Conservation (phyloP, 2,888 invertebrate species). For the Ophion costatus region DNA sequence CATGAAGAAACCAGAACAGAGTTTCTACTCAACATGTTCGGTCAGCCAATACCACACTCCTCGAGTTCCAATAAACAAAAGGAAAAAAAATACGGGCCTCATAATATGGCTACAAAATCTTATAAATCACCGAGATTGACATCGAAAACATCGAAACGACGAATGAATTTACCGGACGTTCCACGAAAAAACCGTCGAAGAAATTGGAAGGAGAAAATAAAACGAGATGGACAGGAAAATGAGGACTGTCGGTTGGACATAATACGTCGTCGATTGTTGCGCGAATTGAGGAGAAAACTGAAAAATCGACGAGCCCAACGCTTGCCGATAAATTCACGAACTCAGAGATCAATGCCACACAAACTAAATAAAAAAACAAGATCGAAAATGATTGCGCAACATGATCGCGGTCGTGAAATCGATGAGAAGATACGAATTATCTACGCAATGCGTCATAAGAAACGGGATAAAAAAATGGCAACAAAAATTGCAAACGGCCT, state of each 20-base stretch:
- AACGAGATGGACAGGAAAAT: conserved; percentile 35
- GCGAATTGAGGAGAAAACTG: conserved; percentile 59
- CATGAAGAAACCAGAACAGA: conserved; percentile 66
- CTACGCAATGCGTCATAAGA: conserved; percentile 62
- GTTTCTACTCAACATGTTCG: conserved; percentile 63
- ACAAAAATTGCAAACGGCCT: not conserved
- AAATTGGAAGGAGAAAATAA: conserved; percentile 68
- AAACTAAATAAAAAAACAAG: not conserved
- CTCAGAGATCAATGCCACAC: conserved; percentile 9
- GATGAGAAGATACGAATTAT: conserved; percentile 69
- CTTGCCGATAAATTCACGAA: conserved; percentile 16
- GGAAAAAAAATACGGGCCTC: not conserved
- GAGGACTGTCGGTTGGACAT: conserved; percentile 28
- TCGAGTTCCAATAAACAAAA: not conserved
- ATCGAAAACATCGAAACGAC: conserved; percentile 48
- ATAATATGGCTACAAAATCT: not conserved
- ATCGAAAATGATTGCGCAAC: not conserved
- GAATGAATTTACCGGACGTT: conserved; percentile 67
- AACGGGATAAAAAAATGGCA: conserved; percentile 11
- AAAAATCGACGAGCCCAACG: conserved; percentile 23
- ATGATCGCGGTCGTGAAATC: conserved; percentile 29
- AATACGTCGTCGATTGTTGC: conserved; percentile 61
- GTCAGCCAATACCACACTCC: not conserved
- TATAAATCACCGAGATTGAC: conserved; percentile 26
- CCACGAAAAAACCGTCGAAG: conserved; percentile 63